A percentile compares a stretch with the other conserved stretches of the same genome.
phyloP scores from a whole-genome alignment of 2,113 vertebrate genomes.

The Phalacrocorax aristotelis region DNA sequence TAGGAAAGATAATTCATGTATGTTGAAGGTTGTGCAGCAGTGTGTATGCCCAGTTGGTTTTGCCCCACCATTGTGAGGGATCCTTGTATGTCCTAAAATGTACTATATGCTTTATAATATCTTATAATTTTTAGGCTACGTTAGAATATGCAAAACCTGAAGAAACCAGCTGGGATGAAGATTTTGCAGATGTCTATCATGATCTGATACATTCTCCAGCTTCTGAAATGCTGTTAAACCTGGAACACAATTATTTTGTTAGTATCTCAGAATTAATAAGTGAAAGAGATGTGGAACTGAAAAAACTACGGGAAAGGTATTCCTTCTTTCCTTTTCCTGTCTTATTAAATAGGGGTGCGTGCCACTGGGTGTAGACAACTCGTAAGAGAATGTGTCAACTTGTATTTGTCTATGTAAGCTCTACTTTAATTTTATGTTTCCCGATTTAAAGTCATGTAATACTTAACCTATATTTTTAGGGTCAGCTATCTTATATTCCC shows the following conservation, averaged over 20 bases:
- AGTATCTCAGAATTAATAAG: constrained; percentile 96
- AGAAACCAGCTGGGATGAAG: constrained; percentile 95
- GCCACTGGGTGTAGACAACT: not conserved
- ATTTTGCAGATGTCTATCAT: constrained; percentile 96
- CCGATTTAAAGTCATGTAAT: not conserved
- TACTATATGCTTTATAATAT: not conserved
- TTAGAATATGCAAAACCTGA: constrained; percentile 90
- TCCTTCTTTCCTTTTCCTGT: not conserved
- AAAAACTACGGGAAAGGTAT: constrained; percentile 94
- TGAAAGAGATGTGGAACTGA: constrained; percentile 95
- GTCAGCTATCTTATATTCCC: not conserved
- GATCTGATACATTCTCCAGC: constrained; percentile 97
- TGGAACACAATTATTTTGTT: constrained; percentile 98
- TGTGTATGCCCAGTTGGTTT: not conserved
- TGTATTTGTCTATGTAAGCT: not conserved
- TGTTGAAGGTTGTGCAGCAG: not conserved
- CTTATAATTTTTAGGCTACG: constrained; percentile 76
- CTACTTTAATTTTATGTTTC: not conserved
- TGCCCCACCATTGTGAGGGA: not conserved
- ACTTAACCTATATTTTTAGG: not conserved
- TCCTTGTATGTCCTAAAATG: not conserved
- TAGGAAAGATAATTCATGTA: not conserved
- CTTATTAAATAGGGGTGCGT: not conserved
- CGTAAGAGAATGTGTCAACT: accelerated
- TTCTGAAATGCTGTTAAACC: constrained; percentile 93